These are phyloP conservation scores for Chalcis sispes DNA, from an alignment of 2,888 invertebrate genomes.

Conservation along the genomic window DNA sequence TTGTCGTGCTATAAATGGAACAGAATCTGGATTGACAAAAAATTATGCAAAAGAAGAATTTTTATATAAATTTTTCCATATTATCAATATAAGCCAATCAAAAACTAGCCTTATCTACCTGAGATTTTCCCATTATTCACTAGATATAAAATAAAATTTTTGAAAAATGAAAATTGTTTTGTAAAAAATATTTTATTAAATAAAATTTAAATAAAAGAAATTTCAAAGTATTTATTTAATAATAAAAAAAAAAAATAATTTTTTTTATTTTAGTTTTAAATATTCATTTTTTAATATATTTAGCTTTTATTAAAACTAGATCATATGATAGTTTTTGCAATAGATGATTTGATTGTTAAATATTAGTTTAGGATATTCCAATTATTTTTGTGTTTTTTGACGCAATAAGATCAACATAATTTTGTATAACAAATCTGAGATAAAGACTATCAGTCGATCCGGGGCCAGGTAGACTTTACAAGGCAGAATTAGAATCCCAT, in stretches of 20 bases:
- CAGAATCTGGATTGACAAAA: constrained; percentile 52
- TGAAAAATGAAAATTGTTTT: constrained; percentile 32
- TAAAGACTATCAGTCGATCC: constrained; percentile 51
- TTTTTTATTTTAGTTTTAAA: constrained; percentile 30
- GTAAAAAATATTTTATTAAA: constrained; percentile 43
- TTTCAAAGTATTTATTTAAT: constrained; percentile 41
- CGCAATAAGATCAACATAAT: constrained; percentile 36
- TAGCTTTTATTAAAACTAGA: constrained; percentile 33
- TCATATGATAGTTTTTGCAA: constrained; percentile 19
- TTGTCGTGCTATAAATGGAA: constrained; percentile 49
- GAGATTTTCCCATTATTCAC: constrained; percentile 43
- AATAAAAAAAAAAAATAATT: constrained; percentile 24
- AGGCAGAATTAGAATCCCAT: constrained; percentile 72
- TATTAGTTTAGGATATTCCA: constrained; percentile 35
- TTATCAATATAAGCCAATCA: constrained; percentile 43
- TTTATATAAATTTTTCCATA: constrained; percentile 34
- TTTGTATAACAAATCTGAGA: constrained; percentile 44
- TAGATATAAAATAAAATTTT: constrained; percentile 12
- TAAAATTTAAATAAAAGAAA: constrained; percentile 31
- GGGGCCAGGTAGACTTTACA: constrained; percentile 65
- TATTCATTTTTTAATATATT: constrained; percentile 27
- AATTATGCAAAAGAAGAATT: constrained; percentile 47
- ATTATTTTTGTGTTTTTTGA: constrained; percentile 32
- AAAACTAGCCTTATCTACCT: constrained; percentile 56
- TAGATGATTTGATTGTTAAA: constrained; percentile 23